Percentiles rank a stretch among this genome's conserved stretches.
Conservation (phyloP, 2,797 vertebrate species). For the Pangasius sanitwongsei region DNA sequence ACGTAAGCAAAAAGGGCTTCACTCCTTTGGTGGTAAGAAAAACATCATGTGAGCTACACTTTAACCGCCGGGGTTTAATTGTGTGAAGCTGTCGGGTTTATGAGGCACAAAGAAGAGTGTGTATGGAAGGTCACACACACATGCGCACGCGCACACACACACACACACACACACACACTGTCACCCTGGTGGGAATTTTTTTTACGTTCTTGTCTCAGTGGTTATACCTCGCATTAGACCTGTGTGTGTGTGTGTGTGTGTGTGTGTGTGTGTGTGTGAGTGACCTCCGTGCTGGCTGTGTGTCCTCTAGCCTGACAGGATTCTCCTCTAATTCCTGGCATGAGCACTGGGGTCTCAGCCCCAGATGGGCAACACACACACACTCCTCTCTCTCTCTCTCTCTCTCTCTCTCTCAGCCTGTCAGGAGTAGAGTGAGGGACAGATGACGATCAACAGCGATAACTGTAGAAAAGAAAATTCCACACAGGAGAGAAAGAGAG, state of each 20-base stretch:
- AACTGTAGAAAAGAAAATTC: neutral
- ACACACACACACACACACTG: neutral
- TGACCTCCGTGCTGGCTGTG: constrained; percentile 54
- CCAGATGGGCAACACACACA: constrained; percentile 60
- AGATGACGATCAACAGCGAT: neutral
- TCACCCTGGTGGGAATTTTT: neutral
- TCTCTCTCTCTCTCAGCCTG: constrained; percentile 20
- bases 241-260: constrained; percentile 40
- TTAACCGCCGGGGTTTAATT: constrained; percentile 78
- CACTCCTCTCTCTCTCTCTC: constrained; percentile 31
- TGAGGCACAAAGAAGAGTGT: constrained; percentile 51
- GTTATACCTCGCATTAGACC: neutral
- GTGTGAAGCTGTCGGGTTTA: constrained; percentile 74
- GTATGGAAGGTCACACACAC: neutral
- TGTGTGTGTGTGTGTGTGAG: constrained; percentile 46
- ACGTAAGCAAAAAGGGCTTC: constrained; percentile 51
- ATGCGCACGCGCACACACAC: constrained; percentile 5
- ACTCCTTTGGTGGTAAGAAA: constrained; percentile 74
- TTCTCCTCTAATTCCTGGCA: constrained; percentile 60
- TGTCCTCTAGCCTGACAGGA: constrained; percentile 66
- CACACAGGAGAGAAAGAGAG: neutral
- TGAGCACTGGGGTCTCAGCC: constrained; percentile 60
- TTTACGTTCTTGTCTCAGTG: neutral
- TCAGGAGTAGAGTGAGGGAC: neutral
- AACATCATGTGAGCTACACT: constrained; percentile 80